Base-by-base conservation (phyloP, 2,113 vertebrate species). In the Rhinichthys klamathensis region DNA sequence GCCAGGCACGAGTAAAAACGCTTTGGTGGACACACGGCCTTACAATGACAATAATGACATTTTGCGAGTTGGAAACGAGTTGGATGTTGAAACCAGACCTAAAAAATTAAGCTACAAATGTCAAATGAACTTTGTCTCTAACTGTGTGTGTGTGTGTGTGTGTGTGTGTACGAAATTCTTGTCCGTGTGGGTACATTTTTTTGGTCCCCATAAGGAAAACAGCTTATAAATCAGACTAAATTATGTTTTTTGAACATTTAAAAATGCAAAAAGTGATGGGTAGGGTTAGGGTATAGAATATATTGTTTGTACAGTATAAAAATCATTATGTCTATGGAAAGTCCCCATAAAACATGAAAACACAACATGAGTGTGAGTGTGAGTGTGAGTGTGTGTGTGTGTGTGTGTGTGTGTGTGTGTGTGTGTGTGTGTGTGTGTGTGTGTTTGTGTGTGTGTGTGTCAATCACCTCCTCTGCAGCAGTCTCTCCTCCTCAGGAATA, bases 401-500 rank as follows among this genome's bases (percentile, higher is more conserved):
- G 65, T 16, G 27, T 74, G 61, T 44, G 88, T 16, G 79, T 83
- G 23, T 63, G 75, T 49, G 51, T 70, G 63, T 72, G 61, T 82
- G 67, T 74, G 60, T 84, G 41, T 61, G 54, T 77, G 44, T 70
- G 51, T 86, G 60, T 60, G 67, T 77, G 27, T 67, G n/a, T 49
- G 30, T 82, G 72, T 67, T 21, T 38, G 60, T 21, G 41, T 73
- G 65, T 46, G 87, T 13, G 77, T 82, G 21, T 18, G 79, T 7
- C 25, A 69, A 10, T 81, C 41, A 99, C 97, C 98, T 99, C 91
- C 98, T 97, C 94, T 99, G 97, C 87, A 99, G 97, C 87, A 98
- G 94, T 80, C 98, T 94, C 87, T 99, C 98, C 81, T 99, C 98
- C 89, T 99, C 98, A 0, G 98, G 98, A 63, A 99, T 97, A 61